Evolutionary conservation across 2,797 vertebrate species (phyloP).

Genomic region (Microchirus variegatus): DNA sequence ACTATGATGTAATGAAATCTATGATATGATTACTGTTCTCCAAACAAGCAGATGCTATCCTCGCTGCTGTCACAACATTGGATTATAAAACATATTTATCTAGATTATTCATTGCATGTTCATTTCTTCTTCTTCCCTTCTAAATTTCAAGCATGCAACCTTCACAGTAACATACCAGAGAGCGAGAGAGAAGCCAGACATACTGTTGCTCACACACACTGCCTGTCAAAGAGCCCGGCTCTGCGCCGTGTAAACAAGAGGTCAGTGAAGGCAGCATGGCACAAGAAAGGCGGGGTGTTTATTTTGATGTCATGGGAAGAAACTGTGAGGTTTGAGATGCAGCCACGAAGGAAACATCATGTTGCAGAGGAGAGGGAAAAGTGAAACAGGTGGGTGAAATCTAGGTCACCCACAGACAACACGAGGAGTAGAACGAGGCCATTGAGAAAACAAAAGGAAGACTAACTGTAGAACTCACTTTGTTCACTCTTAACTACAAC

Average conservation of each 20-base stretch:
- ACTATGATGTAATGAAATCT: conserved; percentile 36
- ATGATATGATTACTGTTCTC: conserved; percentile 39
- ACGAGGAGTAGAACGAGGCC: neutral
- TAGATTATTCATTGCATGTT: conserved; percentile 24
- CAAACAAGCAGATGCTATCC: conserved; percentile 48
- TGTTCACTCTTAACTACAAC: no score
- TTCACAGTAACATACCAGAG: neutral
- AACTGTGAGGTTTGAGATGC: conserved; percentile 7
- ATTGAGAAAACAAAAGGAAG: neutral
- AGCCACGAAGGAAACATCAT: neutral
- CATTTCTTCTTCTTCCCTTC: neutral
- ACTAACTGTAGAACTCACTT: no score
- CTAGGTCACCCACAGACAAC: conserved; percentile 33
- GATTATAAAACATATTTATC: conserved; percentile 43
- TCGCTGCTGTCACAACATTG: conserved; percentile 39
- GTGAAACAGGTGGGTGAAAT: conserved; percentile 23
- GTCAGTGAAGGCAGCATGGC: neutral
- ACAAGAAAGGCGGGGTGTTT: neutral
- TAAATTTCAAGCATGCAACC: conserved; percentile 4
- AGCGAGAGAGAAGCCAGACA: neutral
- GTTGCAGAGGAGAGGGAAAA: neutral
- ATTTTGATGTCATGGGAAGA: conserved; percentile 3
- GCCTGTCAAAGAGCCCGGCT: conserved; percentile 15
- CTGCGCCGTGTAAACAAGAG: neutral
- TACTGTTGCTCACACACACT: neutral